These are phyloP conservation scores for Caretta caretta DNA, from an alignment of 2,113 vertebrate species.

Conservation along the genomic window DNA sequence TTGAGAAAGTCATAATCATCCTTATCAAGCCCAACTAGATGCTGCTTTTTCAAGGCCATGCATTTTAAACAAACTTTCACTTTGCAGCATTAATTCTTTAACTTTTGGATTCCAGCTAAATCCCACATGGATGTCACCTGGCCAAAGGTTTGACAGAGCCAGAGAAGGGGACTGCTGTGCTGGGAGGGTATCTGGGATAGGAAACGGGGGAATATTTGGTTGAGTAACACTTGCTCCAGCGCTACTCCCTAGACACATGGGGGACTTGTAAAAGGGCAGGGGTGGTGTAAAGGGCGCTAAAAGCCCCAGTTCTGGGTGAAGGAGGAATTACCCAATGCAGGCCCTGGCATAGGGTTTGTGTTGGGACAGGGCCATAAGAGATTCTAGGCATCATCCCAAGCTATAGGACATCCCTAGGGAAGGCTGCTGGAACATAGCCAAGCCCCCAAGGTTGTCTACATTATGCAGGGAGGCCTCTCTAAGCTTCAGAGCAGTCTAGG, in stretches of 20 bases:
- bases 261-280: not conserved
- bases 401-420: fast-evolving
- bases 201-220: not conserved
- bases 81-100: not conserved
- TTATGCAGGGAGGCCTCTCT: not conserved
- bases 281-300: not conserved
- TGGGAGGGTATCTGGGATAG: not conserved
- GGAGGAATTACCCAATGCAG: not conserved
- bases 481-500: not conserved
- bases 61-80: not conserved
- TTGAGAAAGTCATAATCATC: not conserved
- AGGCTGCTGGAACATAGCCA: not conserved
- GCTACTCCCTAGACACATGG: not conserved
- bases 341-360: not conserved
- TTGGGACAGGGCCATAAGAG: not conserved
- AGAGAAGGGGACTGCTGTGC: fast-evolving
- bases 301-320: not conserved
- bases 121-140: not conserved
- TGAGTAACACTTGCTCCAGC: not conserved
- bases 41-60: constrained; percentile 1
- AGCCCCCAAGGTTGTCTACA: not conserved
- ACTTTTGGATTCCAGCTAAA: not conserved
- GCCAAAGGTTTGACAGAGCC: not conserved
- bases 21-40: not conserved
- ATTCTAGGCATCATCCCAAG: not conserved